Evolutionary conservation across 1,140 invertebrate genomes (phyloP).

Genomic region (Drosophila triauraria): DNA sequence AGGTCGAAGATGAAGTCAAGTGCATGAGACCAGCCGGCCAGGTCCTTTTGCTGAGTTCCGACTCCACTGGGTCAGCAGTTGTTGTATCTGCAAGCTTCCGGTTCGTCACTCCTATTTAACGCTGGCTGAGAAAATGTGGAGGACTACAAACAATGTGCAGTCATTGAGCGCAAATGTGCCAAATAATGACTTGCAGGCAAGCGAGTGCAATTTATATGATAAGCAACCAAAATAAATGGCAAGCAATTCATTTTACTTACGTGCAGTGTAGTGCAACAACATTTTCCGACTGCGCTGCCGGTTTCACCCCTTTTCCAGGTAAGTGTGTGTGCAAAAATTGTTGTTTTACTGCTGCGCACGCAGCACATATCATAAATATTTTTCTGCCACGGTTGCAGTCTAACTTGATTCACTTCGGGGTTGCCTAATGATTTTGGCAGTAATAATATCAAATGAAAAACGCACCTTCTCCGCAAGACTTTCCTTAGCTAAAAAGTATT

Average conservation of each 20-base stretch:
- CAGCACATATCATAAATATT: conserved; percentile 61
- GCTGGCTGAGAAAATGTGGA: conserved; percentile 35
- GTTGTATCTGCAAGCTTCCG: conserved; percentile 73
- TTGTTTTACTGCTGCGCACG: conserved; percentile 13
- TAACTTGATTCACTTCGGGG: conserved; percentile 47
- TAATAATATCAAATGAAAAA: conserved; percentile 4
- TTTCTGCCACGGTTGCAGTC: conserved; percentile 56
- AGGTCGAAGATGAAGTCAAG: conserved; percentile 69
- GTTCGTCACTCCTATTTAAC: conserved; percentile 68
- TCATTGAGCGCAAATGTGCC: conserved; percentile 81
- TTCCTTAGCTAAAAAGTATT: background rate
- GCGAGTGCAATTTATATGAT: conserved; percentile 81
- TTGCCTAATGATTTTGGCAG: conserved; percentile 51
- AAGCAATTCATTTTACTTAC: conserved; percentile 83
- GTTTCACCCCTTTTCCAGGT: conserved; percentile 26
- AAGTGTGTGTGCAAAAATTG: conserved; percentile 20
- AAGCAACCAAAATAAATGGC: conserved; percentile 81
- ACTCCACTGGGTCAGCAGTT: conserved; percentile 47
- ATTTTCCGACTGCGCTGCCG: conserved; percentile 48
- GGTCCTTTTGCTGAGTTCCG: conserved; percentile 15
- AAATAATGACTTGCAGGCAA: conserved; percentile 79
- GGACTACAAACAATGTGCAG: conserved; percentile 68
- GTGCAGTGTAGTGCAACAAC: conserved; percentile 56
- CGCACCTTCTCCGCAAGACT: no score
- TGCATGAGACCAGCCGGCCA: conserved; percentile 69